Evolutionary conservation across 2,113 vertebrate genomes (phyloP).

Genomic region (Myanophis thanlyinensis): DNA sequence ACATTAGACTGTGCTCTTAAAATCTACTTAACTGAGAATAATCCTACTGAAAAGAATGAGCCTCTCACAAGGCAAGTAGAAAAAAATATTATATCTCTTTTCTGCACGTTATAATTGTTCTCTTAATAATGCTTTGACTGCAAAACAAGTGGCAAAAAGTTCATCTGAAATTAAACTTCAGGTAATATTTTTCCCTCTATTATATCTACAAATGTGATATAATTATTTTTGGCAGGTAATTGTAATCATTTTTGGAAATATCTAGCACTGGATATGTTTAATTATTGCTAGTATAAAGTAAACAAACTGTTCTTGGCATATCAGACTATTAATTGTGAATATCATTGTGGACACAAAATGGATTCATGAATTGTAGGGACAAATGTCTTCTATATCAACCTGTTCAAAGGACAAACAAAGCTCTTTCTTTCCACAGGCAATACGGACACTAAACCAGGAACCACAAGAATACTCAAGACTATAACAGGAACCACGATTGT

Average conservation of each 20-base stretch:
- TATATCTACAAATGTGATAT: neutral
- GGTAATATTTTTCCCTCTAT: neutral
- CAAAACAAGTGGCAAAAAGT: neutral
- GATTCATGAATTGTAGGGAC: neutral
- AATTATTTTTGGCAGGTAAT: neutral
- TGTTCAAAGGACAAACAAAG: neutral
- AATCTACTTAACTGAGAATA: neutral
- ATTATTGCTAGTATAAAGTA: neutral
- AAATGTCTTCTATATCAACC: neutral
- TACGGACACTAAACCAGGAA: too few species aligned
- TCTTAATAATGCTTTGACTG: neutral
- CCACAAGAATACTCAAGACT: too few species aligned
- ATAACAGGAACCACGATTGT: too few species aligned
- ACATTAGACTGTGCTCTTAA: neutral
- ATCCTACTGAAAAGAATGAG: neutral
- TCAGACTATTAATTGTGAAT: neutral
- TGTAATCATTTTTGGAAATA: neutral
- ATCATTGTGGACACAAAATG: too few species aligned
- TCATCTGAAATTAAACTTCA: neutral
- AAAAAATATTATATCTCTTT: neutral
- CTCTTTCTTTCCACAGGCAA: too few species aligned
- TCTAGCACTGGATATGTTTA: neutral
- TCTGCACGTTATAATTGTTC: neutral
- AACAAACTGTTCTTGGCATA: neutral
- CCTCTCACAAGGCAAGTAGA: neutral